Evolutionary conservation across 2,113 vertebrate genomes (phyloP).

Genomic region (Tautogolabrus adspersus): DNA sequence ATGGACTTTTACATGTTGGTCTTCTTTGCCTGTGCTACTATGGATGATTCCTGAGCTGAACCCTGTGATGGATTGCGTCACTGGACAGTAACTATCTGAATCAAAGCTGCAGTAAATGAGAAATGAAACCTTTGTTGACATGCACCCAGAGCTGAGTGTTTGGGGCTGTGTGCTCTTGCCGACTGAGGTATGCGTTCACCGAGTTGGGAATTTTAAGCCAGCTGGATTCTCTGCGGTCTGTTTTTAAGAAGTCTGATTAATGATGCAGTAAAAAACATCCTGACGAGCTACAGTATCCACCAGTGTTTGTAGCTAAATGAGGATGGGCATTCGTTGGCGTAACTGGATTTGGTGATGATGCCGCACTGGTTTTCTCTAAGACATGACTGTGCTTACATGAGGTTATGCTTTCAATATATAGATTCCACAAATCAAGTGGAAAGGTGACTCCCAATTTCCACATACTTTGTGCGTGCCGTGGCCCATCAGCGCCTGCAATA

Average conservation of each 20-base stretch:
- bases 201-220: conserved; percentile 26
- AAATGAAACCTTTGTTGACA: conserved; percentile 33
- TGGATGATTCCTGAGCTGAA: conserved; percentile 21
- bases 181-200: conserved; percentile 35
- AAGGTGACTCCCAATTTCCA: too few species aligned
- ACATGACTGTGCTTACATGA: too few species aligned
- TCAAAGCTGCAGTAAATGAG: conserved; percentile 9
- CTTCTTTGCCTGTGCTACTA: conserved; percentile 5
- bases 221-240: conserved; percentile 40
- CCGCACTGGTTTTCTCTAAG: too few species aligned
- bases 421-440: too few species aligned
- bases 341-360: too few species aligned
- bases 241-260: conserved; percentile 40
- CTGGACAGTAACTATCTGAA: conserved; percentile 5
- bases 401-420: too few species aligned
- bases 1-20: conserved; percentile 3
- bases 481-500: too few species aligned
- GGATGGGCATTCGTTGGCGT: background rate
- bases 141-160: conserved; percentile 24
- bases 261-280: conserved; percentile 64
- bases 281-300: too few species aligned
- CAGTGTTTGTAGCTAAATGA: background rate
- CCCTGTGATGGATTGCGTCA: conserved; percentile 33
- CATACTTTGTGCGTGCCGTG: too few species aligned
- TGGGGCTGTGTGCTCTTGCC: conserved; percentile 5